These are phyloP conservation scores for Drosophila atripex DNA, from an alignment of 2,888 invertebrate genomes.

Conservation along the genomic window DNA sequence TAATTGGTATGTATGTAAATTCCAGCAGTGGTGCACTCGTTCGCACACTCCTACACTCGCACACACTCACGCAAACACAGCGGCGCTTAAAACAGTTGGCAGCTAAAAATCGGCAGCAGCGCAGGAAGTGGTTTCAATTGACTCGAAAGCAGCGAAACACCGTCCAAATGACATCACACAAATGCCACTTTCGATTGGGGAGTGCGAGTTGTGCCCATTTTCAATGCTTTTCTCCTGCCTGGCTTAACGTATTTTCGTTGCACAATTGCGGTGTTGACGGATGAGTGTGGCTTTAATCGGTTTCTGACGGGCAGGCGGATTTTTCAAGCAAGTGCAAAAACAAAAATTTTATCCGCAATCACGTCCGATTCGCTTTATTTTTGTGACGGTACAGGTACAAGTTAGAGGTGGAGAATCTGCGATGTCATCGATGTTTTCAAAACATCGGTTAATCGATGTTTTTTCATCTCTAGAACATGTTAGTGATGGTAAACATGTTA, in stretches of 20 bases:
- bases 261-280: slow-evolving; percentile 54
- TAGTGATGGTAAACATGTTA: too few relatives aligned
- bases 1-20: slow-evolving; percentile 19
- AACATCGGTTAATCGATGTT: not conserved
- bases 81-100: slow-evolving; percentile 37
- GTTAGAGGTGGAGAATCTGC: not conserved
- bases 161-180: slow-evolving; percentile 43
- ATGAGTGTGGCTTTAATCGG: not conserved
- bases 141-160: slow-evolving; percentile 52
- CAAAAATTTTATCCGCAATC: slow-evolving; percentile 65
- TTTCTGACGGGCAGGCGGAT: slow-evolving; percentile 22
- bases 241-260: slow-evolving; percentile 63
- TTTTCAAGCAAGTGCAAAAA: slow-evolving; percentile 67
- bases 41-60: slow-evolving; percentile 26
- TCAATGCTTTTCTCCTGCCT: slow-evolving; percentile 7
- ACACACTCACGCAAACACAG: slow-evolving; percentile 35
- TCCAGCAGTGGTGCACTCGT: slow-evolving; percentile 25
- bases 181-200: slow-evolving; percentile 26
- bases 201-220: slow-evolving; percentile 30
- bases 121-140: slow-evolving; percentile 73
- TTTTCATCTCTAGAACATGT: not conserved
- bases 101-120: slow-evolving; percentile 32
- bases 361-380: slow-evolving; percentile 46
- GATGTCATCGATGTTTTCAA: not conserved
- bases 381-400: too few relatives aligned